Conservation (phyloP, 2,888 invertebrate species). For the Troglohyphantes excavatus region DNA sequence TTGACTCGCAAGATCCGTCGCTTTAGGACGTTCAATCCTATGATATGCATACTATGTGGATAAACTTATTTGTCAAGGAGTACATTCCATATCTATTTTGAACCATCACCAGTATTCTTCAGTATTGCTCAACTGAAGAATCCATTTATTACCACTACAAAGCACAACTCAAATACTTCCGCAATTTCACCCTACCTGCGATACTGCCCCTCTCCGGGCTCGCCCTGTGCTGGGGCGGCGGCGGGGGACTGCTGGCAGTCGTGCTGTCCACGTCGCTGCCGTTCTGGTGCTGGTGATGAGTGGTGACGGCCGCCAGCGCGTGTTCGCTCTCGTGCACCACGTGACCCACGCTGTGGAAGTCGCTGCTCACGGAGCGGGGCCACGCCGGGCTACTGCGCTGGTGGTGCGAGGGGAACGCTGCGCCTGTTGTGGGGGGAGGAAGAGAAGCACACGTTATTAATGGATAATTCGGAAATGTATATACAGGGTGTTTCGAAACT, state of each 20-base stretch:
- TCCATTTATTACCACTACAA: no score
- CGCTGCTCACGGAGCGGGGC: conserved; percentile 87
- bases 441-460: no score
- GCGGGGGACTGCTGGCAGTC: conserved; percentile 86
- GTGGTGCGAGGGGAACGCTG: conserved; percentile 28
- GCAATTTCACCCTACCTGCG: conserved; percentile 6
- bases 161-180: no score
- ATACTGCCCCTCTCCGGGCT: conserved; percentile 51
- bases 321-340: conserved; percentile 87
- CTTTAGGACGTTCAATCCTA: no score
- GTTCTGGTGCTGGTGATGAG: conserved; percentile 50
- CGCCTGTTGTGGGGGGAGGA: background rate
- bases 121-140: no score
- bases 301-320: conserved; percentile 45
- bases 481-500: no score
- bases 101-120: no score
- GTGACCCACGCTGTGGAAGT: conserved; percentile 90
- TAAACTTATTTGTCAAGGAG: no score
- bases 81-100: background rate
- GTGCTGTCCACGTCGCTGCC: conserved; percentile 80
- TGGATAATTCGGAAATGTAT: no score
- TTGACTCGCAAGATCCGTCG: no score
- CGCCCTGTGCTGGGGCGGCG: conserved; percentile 46
- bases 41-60: no score
- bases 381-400: conserved; percentile 72